A percentile compares a stretch with the other conserved stretches of the same genome.
These are phyloP conservation scores for Eira barbara DNA, from an alignment of 2,113 vertebrate species.

Conservation along the genomic window DNA sequence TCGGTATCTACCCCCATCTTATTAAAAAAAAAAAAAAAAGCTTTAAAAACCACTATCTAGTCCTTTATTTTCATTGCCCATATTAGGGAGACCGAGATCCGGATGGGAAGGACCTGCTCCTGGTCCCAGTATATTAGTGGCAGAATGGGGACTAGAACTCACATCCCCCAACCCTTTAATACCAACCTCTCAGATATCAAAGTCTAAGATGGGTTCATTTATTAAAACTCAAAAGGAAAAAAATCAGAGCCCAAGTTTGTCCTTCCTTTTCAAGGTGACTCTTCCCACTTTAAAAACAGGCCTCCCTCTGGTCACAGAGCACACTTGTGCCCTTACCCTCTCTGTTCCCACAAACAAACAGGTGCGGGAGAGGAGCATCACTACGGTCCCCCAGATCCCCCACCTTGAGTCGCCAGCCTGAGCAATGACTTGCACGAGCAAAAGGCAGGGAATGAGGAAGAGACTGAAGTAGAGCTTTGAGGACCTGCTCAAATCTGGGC, in stretches of 20 bases:
- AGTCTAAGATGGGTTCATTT: background rate
- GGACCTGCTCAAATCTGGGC: background rate
- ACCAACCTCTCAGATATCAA: background rate
- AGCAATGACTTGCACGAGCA: background rate
- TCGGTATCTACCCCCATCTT: background rate
- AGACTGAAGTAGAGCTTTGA: background rate
- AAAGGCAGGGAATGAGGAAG: background rate
- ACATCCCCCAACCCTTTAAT: background rate
- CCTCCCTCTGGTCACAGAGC: background rate
- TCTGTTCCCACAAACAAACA: background rate
- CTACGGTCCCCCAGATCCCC: background rate
- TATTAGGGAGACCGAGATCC: background rate
- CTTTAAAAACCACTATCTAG: background rate
- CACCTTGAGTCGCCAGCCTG: background rate
- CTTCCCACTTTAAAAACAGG: background rate
- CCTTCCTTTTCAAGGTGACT: background rate
- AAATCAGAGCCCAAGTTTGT: background rate
- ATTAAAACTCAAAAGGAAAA: background rate
- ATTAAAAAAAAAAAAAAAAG: background rate
- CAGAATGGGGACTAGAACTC: background rate
- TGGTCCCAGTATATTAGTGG: background rate
- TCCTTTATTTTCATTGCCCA: background rate
- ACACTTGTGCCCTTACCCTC: background rate
- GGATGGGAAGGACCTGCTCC: background rate
- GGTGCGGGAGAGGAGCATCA: fast-evolving